Percentiles rank a stretch among this genome's conserved stretches.
Conservation (phyloP, 2,113 vertebrate genomes). For the Edolisoma coerulescens region DNA sequence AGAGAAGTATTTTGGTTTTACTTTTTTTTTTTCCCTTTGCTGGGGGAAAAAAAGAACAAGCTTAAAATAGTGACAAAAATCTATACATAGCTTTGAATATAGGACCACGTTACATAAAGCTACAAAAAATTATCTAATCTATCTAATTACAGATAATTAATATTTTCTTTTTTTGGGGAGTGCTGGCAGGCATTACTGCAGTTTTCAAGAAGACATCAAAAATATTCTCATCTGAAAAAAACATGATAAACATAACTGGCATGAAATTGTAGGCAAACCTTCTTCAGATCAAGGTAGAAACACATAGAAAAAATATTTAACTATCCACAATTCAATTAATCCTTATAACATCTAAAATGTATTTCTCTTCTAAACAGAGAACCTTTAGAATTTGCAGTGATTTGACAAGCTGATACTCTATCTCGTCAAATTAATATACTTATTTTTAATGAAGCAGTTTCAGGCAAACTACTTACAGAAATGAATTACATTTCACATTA, state of each 20-base stretch:
- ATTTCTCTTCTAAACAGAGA: neutral
- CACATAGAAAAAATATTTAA: neutral
- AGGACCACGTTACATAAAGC: neutral
- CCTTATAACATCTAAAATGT: neutral
- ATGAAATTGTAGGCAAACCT: neutral
- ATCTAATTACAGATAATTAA: slow-evolving; percentile 47
- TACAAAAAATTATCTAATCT: slow-evolving; percentile 45
- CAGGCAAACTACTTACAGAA: neutral
- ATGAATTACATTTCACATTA: neutral
- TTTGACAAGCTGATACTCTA: neutral
- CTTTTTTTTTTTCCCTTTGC: rapidly evolving
- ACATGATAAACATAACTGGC: neutral
- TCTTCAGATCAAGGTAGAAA: neutral
- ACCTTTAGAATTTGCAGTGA: neutral
- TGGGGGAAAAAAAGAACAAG: neutral
- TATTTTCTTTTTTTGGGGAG: slow-evolving; percentile 22
- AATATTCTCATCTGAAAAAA: slow-evolving; percentile 27
- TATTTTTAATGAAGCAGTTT: neutral
- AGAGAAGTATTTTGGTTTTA: neutral
- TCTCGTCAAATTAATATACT: neutral
- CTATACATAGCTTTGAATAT: slow-evolving; percentile 17
- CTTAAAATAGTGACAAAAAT: slow-evolving; percentile 25
- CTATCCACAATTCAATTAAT: neutral
- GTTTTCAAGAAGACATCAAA: slow-evolving; percentile 12
- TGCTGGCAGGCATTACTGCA: slow-evolving; percentile 5